These are phyloP conservation scores for Epistrophe grossulariae DNA, from an alignment of 2,888 invertebrate genomes.

Conservation along the genomic window DNA sequence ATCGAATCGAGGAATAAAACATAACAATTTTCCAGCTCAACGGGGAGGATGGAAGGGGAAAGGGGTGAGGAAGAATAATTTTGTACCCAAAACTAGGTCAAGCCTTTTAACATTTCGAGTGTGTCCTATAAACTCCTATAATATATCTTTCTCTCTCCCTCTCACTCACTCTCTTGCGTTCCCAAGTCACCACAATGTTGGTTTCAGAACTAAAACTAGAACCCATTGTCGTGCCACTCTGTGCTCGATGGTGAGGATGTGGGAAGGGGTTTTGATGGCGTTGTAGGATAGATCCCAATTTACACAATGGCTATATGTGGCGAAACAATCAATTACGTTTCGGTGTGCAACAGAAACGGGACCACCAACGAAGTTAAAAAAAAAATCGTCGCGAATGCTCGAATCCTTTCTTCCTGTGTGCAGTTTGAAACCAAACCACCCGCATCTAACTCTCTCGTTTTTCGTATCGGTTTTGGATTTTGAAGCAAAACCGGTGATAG, in stretches of 20 bases:
- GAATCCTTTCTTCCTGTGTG: neutral
- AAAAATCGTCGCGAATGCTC: neutral
- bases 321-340: constrained; percentile 70
- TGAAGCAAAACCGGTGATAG: neutral
- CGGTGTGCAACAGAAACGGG: constrained; percentile 59
- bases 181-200: constrained; percentile 39
- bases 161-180: neutral
- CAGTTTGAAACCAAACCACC: neutral
- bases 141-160: constrained; percentile 30
- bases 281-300: constrained; percentile 40
- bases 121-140: constrained; percentile 40
- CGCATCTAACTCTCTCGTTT: constrained; percentile 50
- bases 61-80: neutral
- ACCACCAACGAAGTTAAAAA: constrained; percentile 32
- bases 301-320: constrained; percentile 58
- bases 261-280: neutral
- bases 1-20: constrained; percentile 18
- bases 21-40: neutral
- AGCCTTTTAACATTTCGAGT: constrained; percentile 64
- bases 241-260: neutral
- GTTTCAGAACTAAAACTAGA: constrained; percentile 19
- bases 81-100: constrained; percentile 38
- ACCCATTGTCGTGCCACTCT: neutral
- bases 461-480: constrained; percentile 46
- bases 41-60: neutral